Evolutionary conservation across 2,113 vertebrate genomes (phyloP), one percentile per base, ranked within the genome.

Genomic region (Cheilinus undulatus): DNA sequence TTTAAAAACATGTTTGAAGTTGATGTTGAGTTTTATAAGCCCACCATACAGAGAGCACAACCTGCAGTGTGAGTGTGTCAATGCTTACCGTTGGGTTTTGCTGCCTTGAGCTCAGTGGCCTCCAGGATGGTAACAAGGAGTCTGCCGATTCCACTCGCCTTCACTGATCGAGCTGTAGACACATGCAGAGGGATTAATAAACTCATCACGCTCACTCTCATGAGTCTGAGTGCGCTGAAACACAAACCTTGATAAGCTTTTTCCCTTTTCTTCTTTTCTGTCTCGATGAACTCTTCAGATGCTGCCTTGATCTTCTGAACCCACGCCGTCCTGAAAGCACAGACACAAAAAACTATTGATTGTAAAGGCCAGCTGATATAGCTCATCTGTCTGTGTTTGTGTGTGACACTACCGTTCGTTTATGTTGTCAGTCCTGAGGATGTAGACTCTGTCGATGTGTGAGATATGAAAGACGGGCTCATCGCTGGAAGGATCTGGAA

Each of bases 241-340:
- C 13, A 53, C 86, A 63, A 89, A 99, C 97, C 95, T 94, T 98
- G 97, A 85, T 97, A 98, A 19, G 93, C 93, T 65, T 93, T 97
- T 56, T 99, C 97, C 13, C 96, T 93, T 82, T 97, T 98, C 80
- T 91, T 97, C 93, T 97, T 97, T 77, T 99, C 98, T 0, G 93
- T 98, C 84, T 97, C 96, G 0, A 99, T 93, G 79, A 96, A 98
- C 22, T 96, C 94, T 85, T 99, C 98, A 0, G 98, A 98, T 0
- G 96, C 96, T 0, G 91, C 93, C 88, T 99, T 99, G 87, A 98
- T 97, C 89, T 99, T 99, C 92, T 99, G 98, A 79, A 98, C 96
- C 98, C 98, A 99, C 42, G 97, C 95, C 3, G 97, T 98, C 78
- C 98, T 99, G 73, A 32, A 51, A 53, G 50, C 46, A 57, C 56